These are phyloP conservation scores for Hyles lineata DNA, from an alignment of 2,888 invertebrate species.

Conservation along the genomic window DNA sequence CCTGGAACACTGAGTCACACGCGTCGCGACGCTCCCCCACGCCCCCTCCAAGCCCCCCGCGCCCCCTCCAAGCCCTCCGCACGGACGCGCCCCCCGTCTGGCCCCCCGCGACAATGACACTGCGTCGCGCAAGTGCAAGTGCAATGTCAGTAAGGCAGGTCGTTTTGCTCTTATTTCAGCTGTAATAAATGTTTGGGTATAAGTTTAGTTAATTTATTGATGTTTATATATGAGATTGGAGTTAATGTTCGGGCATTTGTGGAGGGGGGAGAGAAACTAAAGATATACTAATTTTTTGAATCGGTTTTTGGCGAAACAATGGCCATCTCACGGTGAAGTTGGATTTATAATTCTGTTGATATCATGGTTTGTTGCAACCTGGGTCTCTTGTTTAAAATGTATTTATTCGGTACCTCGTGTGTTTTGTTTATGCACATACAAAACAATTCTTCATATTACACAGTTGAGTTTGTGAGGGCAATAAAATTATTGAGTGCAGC, in stretches of 20 bases:
- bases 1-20: conserved; percentile 59
- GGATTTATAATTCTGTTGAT: too few species aligned
- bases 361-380: too few species aligned
- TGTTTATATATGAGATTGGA: background rate
- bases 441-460: too few species aligned
- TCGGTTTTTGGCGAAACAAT: too few species aligned
- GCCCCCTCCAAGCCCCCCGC: conserved; percentile 32
- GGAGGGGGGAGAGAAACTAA: too few species aligned
- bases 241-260: background rate
- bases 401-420: too few species aligned
- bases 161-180: background rate
- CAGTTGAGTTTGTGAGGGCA: too few species aligned
- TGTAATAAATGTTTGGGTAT: background rate
- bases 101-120: conserved; percentile 47
- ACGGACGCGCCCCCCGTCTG: conserved; percentile 47
- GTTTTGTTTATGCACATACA: too few species aligned
- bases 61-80: conserved; percentile 36
- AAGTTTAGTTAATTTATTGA: background rate
- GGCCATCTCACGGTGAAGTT: too few species aligned
- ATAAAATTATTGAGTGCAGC: too few species aligned
- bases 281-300: too few species aligned
- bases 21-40: conserved; percentile 47
- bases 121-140: conserved; percentile 29
- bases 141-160: background rate
- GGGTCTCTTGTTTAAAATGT: too few species aligned